Percentiles rank a stretch among this genome's conserved stretches.
These are phyloP conservation scores for Tetanocera ferruginea DNA, from an alignment of 2,888 invertebrate species.

Conservation along the genomic window DNA sequence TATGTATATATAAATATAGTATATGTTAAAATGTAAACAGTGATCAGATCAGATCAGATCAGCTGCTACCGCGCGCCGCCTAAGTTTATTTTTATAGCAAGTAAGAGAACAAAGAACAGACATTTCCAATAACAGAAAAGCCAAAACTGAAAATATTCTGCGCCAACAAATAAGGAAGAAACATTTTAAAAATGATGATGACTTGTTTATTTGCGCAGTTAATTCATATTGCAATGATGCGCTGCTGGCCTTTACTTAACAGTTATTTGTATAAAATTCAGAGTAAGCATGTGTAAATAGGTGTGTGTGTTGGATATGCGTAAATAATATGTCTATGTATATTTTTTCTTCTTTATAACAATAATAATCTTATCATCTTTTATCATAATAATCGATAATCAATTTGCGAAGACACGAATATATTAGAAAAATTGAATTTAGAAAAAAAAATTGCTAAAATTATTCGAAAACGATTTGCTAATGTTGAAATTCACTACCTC, in stretches of 20 bases:
- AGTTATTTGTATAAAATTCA: background rate
- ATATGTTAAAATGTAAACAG: background rate
- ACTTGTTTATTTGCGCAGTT: constrained; percentile 20
- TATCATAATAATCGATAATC: too few relatives aligned
- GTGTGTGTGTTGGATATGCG: background rate
- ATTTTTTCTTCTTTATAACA: background rate
- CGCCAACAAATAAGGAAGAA: constrained; percentile 17
- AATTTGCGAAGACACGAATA: too few relatives aligned
- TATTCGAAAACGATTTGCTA: too few relatives aligned
- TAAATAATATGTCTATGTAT: background rate
- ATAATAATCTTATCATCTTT: too few relatives aligned
- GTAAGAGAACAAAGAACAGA: constrained; percentile 1
- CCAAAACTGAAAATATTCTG: constrained; percentile 11
- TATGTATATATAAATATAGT: background rate
- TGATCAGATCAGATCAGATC: background rate
- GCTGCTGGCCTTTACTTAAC: background rate
- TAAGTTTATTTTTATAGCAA: constrained; percentile 20
- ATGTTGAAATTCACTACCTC: too few relatives aligned
- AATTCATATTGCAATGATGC: background rate
- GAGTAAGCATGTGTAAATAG: background rate
- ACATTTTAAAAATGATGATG: constrained; percentile 5
- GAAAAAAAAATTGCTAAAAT: too few relatives aligned
- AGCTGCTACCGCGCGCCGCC: background rate
- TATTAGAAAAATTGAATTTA: too few relatives aligned
- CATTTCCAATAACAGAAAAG: background rate